These are phyloP conservation scores for Troides oblongomaculatus DNA, from an alignment of 2,888 invertebrate genomes.

Conservation along the genomic window DNA sequence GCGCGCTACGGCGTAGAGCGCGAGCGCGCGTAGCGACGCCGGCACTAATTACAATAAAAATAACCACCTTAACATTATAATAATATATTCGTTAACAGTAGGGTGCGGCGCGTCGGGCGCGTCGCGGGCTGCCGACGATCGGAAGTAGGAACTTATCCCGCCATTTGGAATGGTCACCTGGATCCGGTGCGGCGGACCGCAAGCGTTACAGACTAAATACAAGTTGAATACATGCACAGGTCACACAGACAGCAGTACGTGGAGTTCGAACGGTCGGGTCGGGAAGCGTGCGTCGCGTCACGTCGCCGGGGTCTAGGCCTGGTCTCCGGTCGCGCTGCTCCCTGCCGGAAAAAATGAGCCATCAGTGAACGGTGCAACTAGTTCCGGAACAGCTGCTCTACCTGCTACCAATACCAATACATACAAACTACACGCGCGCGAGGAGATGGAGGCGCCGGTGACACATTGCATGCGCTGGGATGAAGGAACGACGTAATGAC, in stretches of 20 bases:
- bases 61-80: conserved; percentile 32
- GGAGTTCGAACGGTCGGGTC: conserved; percentile 48
- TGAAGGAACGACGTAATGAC: background rate
- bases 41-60: conserved; percentile 19
- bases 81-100: conserved; percentile 43
- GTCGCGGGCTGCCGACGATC: conserved; percentile 2
- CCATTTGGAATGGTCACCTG: conserved; percentile 45
- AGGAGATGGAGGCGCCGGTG: background rate
- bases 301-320: conserved; percentile 66
- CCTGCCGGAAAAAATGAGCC: conserved; percentile 43
- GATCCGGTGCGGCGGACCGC: conserved; percentile 53
- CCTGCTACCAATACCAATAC: background rate
- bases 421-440: background rate
- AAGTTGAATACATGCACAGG: conserved; percentile 34
- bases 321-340: conserved; percentile 55
- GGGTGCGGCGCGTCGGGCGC: conserved; percentile 60
- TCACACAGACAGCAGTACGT: conserved; percentile 41
- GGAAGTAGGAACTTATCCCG: conserved; percentile 50
- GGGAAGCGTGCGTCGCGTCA: conserved; percentile 52
- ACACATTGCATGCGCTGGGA: background rate
- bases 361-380: background rate
- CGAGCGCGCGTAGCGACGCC: too few relatives aligned
- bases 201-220: conserved; percentile 29
- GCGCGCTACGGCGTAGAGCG: conserved; percentile 2
- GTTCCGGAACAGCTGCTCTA: background rate